Percentiles rank a stretch among this genome's conserved stretches.
Conservation (phyloP, 2,113 vertebrate genomes). For the Pelvicachromis taeniatus region DNA sequence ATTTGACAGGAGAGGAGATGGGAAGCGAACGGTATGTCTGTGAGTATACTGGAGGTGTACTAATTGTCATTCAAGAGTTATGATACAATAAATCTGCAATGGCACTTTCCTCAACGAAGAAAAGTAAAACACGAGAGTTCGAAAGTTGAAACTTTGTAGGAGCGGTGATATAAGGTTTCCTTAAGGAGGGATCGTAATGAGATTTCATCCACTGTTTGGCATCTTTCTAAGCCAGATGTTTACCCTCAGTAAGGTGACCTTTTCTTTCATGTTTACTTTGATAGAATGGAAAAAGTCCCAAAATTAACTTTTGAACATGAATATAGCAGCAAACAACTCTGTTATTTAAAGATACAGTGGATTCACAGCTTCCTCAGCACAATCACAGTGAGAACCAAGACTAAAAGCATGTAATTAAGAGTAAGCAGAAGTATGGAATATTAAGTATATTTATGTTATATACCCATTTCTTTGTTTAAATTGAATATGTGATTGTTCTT, state of each 20-base stretch:
- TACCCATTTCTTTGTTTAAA: not conserved
- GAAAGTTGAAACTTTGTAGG: not conserved
- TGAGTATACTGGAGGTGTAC: not conserved
- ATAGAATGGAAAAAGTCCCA: not conserved
- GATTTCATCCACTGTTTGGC: not conserved
- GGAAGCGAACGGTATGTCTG: not conserved
- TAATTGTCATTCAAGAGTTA: not conserved
- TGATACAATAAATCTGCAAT: not conserved
- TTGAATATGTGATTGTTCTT: not conserved
- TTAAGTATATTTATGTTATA: not conserved
- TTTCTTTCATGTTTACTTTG: not conserved
- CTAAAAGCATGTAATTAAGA: not conserved
- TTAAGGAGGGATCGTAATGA: not conserved
- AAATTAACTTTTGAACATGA: not conserved
- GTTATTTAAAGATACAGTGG: not conserved
- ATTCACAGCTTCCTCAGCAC: not conserved
- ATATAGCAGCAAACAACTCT: not conserved
- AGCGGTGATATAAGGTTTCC: not conserved
- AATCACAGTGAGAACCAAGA: not conserved
- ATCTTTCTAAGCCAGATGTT: not conserved
- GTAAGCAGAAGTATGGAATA: not conserved
- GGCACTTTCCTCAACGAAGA: not conserved
- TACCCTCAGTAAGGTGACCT: not conserved
- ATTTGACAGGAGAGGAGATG: constrained; percentile 32
- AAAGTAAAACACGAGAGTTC: not conserved